Base-by-base conservation (phyloP, 2,888 invertebrate species). In the Papilio elwesi region DNA sequence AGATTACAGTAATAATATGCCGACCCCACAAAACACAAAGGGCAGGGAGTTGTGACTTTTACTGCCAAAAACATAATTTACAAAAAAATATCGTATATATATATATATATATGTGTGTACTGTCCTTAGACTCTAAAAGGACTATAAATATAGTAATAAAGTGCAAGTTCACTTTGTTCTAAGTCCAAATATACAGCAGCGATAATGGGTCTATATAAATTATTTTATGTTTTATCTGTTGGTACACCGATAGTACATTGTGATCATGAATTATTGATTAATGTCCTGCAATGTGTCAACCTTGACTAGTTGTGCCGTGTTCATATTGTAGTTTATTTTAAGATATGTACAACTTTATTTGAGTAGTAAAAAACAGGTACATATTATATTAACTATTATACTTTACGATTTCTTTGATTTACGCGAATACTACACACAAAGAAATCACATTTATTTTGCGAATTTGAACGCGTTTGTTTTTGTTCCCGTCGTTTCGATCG, bases 181-280 rank as follows among this genome's bases (percentile, higher is more conserved):
- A 49, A 49, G 10, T 49, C 13, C 49, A 49, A 49, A 10, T n/a
- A 38, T 38, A 38, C 13, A 38, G 59, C 38, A 59, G n/a, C n/a
- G n/a, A n/a, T n/a, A 59, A 38, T 59, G n/a, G 38, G 38, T 38
- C 6, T 3, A 38, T 38, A 59, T 59, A 59, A 57, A 38, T 59
- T 38, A 59, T 38, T 59, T 59, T n/a, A 38, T 59, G 6, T 57
- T 57, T 26, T 43, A 43, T 43, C 0, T 43, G 43, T 43, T 6
- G 0, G 43, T 43, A 43, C 43, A 43, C 43, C 4, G 26, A 57
- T 26, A 55, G 81, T 80, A 84, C 85, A 82, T 79, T 80, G 78
- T 79, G 78, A 78, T 84, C 75, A 87, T 88, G 83, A 87, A 87
- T 88, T 84, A 87, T 86, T 82, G 76, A 86, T 83, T 76, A 78